Evolutionary conservation across 2,113 vertebrate species (phyloP).

Genomic region (Gorsachius goisagi): DNA sequence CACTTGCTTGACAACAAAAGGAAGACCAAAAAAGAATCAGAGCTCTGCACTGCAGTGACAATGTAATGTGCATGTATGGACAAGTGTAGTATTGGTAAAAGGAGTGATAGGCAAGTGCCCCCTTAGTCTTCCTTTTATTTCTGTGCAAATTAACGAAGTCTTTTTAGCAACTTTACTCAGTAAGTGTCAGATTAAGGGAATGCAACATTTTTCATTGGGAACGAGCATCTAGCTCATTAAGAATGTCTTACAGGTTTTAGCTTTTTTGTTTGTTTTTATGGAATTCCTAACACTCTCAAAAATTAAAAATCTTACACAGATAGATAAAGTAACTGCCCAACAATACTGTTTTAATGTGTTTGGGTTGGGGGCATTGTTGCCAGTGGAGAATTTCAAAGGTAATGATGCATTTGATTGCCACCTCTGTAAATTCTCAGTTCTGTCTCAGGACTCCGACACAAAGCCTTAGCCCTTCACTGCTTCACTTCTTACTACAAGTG

Average conservation of each 20-base stretch:
- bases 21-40: not conserved
- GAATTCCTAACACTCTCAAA: not conserved
- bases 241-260: not conserved
- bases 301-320: not conserved
- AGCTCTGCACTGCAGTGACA: not conserved
- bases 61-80: not conserved
- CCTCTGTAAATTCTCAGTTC: not conserved
- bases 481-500: not conserved
- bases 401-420: not conserved
- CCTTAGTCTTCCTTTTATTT: not conserved
- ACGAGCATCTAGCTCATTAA: not conserved
- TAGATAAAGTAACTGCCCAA: not conserved
- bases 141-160: not conserved
- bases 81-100: not conserved
- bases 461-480: not conserved
- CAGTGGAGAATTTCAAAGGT: not conserved
- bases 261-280: not conserved
- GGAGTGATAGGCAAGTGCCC: not conserved
- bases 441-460: not conserved
- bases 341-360: not conserved
- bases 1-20: not conserved
- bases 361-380: not conserved
- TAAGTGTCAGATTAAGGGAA: not conserved
- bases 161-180: not conserved
- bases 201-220: not conserved